These are phyloP conservation scores for Steinernema hermaphroditum DNA, from an alignment of 2,888 invertebrate species.

Conservation along the genomic window DNA sequence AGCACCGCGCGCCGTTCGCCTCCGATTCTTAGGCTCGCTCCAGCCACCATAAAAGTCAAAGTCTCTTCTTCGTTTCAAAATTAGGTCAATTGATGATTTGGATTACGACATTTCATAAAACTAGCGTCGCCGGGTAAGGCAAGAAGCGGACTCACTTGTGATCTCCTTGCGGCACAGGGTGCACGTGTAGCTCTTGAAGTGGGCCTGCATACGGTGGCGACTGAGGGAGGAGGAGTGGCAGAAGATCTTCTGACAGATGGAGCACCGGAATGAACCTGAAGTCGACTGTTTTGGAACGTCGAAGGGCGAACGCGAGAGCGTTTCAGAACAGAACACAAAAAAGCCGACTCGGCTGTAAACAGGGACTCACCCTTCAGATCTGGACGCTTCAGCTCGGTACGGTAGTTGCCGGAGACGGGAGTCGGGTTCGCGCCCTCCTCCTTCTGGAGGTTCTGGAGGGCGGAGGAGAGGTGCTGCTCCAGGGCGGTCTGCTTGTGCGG, in stretches of 20 bases:
- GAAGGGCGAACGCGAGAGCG: not conserved
- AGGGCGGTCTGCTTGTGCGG: constrained; percentile 32
- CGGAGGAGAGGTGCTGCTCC: constrained; percentile 15
- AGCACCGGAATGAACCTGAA: constrained; percentile 59
- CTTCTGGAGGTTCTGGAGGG: constrained; percentile 19
- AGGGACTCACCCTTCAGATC: constrained; percentile 47
- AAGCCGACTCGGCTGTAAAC: not conserved
- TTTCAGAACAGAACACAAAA: not conserved
- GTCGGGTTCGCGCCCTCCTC: not conserved
- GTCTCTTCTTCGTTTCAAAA: constrained; percentile 31
- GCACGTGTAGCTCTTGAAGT: constrained; percentile 61
- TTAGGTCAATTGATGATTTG: constrained; percentile 33
- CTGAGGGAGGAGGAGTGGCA: constrained; percentile 61
- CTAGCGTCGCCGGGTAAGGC: constrained; percentile 27
- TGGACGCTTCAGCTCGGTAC: constrained; percentile 45
- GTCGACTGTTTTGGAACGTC: constrained; percentile 22
- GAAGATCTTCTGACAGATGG: constrained; percentile 59
- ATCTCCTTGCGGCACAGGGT: constrained; percentile 60
- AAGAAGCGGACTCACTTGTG: constrained; percentile 50
- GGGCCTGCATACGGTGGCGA: constrained; percentile 62
- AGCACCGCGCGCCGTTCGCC: constrained; percentile 31
- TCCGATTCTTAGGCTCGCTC: constrained; percentile 28
- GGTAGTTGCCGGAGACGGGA: constrained; percentile 20
- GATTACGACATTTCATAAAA: constrained; percentile 30
- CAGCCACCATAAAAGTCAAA: constrained; percentile 30